A percentile compares a stretch with the other conserved stretches of the same genome.
Conservation (phyloP, 2,113 vertebrate genomes). For the Uria aalge region DNA sequence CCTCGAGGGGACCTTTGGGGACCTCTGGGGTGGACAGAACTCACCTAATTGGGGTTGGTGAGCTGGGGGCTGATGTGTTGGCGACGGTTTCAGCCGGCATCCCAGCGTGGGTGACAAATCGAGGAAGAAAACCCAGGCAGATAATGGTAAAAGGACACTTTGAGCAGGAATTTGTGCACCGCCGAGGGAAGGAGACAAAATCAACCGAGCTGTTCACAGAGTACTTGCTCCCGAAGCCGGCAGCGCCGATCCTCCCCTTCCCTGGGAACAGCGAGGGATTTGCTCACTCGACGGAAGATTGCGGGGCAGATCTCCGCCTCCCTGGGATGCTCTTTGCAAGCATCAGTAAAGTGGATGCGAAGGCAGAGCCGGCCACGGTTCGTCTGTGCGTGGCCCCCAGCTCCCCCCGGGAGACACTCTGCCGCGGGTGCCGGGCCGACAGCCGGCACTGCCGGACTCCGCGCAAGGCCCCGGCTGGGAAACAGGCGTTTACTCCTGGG, state of each 20-base stretch:
- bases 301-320: not conserved
- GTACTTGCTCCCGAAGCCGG: not conserved
- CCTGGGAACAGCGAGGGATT: not conserved
- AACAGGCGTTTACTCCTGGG: not conserved
- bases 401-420: not conserved
- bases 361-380: accelerated
- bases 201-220: accelerated
- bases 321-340: not conserved
- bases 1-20: not conserved
- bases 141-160: accelerated
- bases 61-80: accelerated
- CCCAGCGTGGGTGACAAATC: not conserved
- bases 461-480: not conserved
- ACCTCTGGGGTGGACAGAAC: accelerated
- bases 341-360: not conserved
- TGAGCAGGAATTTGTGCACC: not conserved
- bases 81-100: not conserved
- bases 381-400: not conserved
- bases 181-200: not conserved
- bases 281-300: accelerated
- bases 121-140: not conserved
- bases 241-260: not conserved
- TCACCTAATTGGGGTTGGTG: not conserved
- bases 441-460: accelerated
- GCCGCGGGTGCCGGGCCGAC: too few species aligned